A percentile compares a stretch with the other conserved stretches of the same genome.
Evolutionary conservation across 2,797 vertebrate genomes (phyloP).

Genomic region (Eospalax fontanierii): DNA sequence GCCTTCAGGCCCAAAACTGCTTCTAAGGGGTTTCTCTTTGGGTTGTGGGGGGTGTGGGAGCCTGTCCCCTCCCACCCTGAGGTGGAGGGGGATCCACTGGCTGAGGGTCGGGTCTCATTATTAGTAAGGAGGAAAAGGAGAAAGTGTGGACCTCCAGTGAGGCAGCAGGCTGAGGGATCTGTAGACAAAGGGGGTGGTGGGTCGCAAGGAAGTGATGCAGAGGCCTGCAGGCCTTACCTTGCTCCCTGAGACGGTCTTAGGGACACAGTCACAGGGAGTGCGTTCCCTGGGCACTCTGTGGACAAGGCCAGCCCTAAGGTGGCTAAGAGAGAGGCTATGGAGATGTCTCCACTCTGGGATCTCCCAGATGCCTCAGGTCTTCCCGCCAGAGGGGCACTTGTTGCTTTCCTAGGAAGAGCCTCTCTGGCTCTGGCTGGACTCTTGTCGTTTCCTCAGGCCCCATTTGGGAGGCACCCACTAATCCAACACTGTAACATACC

Average conservation of each 20-base stretch:
- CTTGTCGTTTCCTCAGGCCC: not conserved
- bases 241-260: not conserved
- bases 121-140: not conserved
- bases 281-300: not conserved
- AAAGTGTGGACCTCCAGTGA: not conserved
- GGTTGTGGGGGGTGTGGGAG: not conserved
- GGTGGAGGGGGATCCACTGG: not conserved
- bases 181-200: not conserved
- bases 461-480: not conserved
- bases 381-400: not conserved
- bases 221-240: not conserved
- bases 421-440: not conserved
- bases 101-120: not conserved
- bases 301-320: not conserved
- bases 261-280: not conserved
- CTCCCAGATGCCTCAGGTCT: not conserved
- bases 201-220: not conserved
- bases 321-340: not conserved
- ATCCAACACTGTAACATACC: fast-evolving
- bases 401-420: not conserved
- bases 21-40: not conserved
- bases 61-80: not conserved
- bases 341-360: not conserved
- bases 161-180: not conserved
- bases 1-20: slow-evolving; percentile 30